These are phyloP conservation scores for Pogonus chalceus DNA, from an alignment of 1,140 invertebrate genomes.

Conservation along the genomic window DNA sequence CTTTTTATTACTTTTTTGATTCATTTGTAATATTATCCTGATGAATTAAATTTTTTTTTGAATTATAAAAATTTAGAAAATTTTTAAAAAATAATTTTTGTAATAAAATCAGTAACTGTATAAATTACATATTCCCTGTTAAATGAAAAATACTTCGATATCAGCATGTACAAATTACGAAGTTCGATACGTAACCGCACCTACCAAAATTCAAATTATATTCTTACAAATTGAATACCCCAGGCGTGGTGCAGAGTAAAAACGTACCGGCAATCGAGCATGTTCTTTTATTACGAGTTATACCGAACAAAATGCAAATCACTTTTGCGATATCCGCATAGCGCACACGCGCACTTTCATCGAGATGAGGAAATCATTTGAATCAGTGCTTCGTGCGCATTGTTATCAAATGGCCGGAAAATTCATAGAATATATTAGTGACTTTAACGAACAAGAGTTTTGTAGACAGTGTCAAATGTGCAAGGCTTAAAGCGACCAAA, in stretches of 20 bases:
- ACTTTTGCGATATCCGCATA: background rate
- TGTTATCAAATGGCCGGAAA: background rate
- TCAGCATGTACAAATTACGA: no score
- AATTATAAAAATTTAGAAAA: no score
- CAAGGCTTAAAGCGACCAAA: background rate
- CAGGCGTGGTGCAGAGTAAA: background rate
- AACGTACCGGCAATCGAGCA: background rate
- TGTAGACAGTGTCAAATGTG: background rate
- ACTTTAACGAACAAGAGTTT: background rate
- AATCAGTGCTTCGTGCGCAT: background rate
- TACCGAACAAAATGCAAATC: background rate
- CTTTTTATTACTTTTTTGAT: no score
- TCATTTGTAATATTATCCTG: no score
- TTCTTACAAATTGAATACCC: background rate
- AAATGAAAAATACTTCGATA: no score
- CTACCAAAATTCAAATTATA: background rate
- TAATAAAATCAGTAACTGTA: no score
- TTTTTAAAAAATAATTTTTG: no score
- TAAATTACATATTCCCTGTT: no score
- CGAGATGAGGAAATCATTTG: background rate
- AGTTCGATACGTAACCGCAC: no score
- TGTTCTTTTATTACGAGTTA: background rate
- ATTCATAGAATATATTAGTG: background rate
- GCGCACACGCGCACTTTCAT: background rate
- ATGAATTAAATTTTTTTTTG: no score